A percentile compares a stretch with the other conserved stretches of the same genome.
Conservation (phyloP, 2,113 vertebrate genomes). For the Cynopterus brachyotis region DNA sequence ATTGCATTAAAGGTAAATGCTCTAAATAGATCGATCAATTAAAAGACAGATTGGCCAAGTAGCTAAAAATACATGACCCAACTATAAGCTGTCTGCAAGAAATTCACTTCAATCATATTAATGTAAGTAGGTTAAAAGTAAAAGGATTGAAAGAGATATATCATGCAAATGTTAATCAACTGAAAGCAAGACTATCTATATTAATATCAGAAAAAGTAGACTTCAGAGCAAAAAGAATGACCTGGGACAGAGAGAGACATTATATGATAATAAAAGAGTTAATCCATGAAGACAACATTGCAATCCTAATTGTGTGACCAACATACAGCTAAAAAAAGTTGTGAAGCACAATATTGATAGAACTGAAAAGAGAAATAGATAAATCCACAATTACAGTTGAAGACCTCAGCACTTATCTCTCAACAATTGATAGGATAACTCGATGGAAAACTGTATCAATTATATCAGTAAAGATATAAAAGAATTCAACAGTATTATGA, state of each 20-base stretch:
- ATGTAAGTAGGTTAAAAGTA: not conserved
- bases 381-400: not conserved
- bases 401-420: not conserved
- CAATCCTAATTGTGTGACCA: not conserved
- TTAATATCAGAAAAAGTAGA: not conserved
- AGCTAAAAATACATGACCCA: not conserved
- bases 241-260: not conserved
- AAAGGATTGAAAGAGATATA: not conserved
- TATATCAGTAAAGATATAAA: not conserved
- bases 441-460: not conserved
- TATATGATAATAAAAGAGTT: not conserved
- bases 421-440: not conserved
- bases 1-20: not conserved
- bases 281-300: not conserved
- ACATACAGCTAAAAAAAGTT: not conserved
- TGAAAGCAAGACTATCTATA: not conserved
- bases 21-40: not conserved
- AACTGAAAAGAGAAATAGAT: not conserved
- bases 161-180: not conserved
- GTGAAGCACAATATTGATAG: not conserved
- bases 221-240: not conserved
- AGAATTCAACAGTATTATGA: not conserved
- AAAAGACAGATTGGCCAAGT: not conserved
- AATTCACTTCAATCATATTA: not conserved
- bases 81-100: not conserved